A percentile compares a stretch with the other conserved stretches of the same genome.
phyloP scores from a whole-genome alignment of 2,888 invertebrate genomes.

The Drosophila siamana region DNA sequence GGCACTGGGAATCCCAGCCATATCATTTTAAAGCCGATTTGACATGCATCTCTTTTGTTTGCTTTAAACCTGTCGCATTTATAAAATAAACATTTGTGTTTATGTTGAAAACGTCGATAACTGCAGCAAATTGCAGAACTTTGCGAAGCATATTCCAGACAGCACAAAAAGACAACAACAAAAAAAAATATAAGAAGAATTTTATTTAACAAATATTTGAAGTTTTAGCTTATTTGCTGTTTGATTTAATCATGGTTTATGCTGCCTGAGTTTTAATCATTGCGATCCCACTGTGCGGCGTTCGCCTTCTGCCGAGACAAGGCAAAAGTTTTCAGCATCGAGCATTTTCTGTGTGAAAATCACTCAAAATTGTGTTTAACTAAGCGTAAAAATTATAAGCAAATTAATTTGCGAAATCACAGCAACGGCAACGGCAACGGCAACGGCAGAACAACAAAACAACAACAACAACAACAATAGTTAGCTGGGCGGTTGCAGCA shows the following conservation, averaged over 20 bases:
- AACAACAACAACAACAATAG: slow-evolving; percentile 63
- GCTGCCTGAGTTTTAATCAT: not conserved
- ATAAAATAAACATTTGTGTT: slow-evolving; percentile 3
- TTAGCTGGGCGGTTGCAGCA: slow-evolving; percentile 64
- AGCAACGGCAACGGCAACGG: slow-evolving; percentile 55
- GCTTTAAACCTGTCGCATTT: slow-evolving; percentile 36
- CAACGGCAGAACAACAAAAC: slow-evolving; percentile 38
- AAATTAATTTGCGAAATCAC: slow-evolving; percentile 85
- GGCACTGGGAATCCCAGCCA: slow-evolving; percentile 31
- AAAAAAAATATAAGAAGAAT: no score
- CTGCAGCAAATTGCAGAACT: slow-evolving; percentile 7
- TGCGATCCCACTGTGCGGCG: slow-evolving; percentile 51
- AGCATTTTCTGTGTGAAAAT: slow-evolving; percentile 80
- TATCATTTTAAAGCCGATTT: slow-evolving; percentile 56
- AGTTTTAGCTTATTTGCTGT: not conserved
- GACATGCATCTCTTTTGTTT: slow-evolving; percentile 23
- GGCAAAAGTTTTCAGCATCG: slow-evolving; percentile 70
- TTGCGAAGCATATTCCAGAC: not conserved
- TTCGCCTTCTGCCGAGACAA: slow-evolving; percentile 44
- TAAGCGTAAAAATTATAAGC: slow-evolving; percentile 86
- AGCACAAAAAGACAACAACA: no score
- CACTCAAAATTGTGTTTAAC: slow-evolving; percentile 85
- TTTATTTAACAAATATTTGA: not conserved
- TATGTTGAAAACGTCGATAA: slow-evolving; percentile 7
- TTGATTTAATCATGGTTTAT: not conserved